Evolutionary conservation across 2,113 vertebrate species (phyloP).

Genomic region (Bambusicola thoracicus): DNA sequence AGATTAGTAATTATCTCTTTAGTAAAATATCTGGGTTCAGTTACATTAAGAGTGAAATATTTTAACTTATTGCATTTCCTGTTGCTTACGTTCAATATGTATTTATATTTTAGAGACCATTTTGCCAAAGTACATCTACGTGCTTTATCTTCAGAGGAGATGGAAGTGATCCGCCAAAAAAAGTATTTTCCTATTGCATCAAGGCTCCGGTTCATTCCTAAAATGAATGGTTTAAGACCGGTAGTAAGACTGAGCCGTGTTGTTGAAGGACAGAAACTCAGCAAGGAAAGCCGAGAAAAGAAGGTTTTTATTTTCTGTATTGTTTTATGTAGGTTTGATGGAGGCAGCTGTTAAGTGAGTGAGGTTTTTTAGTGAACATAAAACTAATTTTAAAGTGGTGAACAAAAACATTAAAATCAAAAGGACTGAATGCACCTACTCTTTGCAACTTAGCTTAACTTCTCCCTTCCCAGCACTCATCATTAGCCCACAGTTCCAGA

Average conservation of each 20-base stretch:
- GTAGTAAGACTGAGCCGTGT: slow-evolving; percentile 81
- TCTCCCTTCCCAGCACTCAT: neutral
- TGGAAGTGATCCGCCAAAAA: slow-evolving; percentile 50
- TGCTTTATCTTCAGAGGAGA: slow-evolving; percentile 77
- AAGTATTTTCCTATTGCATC: slow-evolving; percentile 69
- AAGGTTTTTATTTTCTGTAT: slow-evolving; percentile 43
- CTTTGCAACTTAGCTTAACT: neutral
- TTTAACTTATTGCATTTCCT: neutral
- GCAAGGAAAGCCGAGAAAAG: slow-evolving; percentile 34
- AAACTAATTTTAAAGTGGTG: neutral
- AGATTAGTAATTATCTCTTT: neutral
- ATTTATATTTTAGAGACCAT: slow-evolving; percentile 81
- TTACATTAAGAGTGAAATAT: neutral
- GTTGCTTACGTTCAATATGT: neutral
- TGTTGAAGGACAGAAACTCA: slow-evolving; percentile 51
- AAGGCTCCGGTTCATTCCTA: slow-evolving; percentile 92
- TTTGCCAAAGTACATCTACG: slow-evolving; percentile 81
- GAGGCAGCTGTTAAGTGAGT: neutral
- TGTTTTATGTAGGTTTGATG: neutral
- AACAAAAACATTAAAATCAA: neutral
- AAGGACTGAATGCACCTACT: neutral
- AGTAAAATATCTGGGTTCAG: neutral
- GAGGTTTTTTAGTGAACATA: neutral
- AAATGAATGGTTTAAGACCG: slow-evolving; percentile 85
- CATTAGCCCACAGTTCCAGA: neutral